Conservation (phyloP, 23 tunicate genomes). For the Aplidium turbinatum region DNA sequence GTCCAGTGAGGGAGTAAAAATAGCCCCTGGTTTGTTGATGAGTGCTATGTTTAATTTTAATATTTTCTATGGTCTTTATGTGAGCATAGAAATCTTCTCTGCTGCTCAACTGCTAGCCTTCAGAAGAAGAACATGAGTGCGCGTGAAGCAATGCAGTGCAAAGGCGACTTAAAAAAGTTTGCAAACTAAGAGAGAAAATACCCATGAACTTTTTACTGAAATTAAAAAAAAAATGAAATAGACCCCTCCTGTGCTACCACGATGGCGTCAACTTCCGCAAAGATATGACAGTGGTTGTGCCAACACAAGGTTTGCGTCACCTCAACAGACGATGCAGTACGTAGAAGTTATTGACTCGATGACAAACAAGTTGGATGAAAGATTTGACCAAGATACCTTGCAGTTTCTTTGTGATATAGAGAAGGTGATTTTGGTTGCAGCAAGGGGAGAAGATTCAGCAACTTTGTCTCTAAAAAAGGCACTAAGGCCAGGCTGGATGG, state of each 20-base stretch:
- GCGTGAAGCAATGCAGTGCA: conserved; percentile 8
- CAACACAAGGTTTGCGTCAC: conserved; percentile 10
- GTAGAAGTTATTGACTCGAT: conserved; percentile 13
- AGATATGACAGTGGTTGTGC: conserved; percentile 3
- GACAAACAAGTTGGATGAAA: conserved; percentile 11
- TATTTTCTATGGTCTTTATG: not conserved
- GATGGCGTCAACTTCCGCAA: conserved; percentile 8
- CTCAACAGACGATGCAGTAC: conserved; percentile 24
- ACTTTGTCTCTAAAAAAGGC: too few species aligned
- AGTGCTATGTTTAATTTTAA: not conserved
- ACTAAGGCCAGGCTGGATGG: too few species aligned
- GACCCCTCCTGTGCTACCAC: conserved; percentile 15
- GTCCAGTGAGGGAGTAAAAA: conserved; percentile 5
- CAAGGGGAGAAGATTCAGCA: conserved; percentile 13
- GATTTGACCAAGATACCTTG: conserved; percentile 23
- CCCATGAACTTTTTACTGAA: not conserved
- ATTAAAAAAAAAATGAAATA: conserved; percentile 4
- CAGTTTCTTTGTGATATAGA: conserved; percentile 5
- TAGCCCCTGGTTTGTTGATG: conserved; percentile 8
- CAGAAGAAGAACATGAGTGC: conserved; percentile 6
- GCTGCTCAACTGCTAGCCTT: conserved; percentile 23
- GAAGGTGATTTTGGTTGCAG: not conserved
- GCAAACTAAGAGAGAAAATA: conserved; percentile 20
- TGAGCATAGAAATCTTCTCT: conserved; percentile 11
- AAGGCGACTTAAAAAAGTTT: conserved; percentile 14